Evolutionary conservation across 2,797 vertebrate species (phyloP).

Genomic region (Gymnothorax javanicus): DNA sequence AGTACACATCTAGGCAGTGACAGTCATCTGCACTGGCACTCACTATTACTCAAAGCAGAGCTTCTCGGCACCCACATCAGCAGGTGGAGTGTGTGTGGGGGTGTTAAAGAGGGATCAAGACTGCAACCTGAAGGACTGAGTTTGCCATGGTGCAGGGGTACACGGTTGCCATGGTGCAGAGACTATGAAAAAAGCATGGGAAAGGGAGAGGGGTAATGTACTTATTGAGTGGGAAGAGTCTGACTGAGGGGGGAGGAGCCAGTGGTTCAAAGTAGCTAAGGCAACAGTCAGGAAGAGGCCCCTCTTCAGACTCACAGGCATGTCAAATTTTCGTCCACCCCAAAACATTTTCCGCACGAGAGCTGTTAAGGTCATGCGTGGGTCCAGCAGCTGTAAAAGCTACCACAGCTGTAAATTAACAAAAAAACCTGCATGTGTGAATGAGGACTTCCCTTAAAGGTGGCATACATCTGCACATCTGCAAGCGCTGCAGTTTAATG

Average conservation of each 20-base stretch:
- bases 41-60: slow-evolving; percentile 7
- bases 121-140: background rate
- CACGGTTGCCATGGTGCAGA: background rate
- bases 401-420: background rate
- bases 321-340: slow-evolving; percentile 1
- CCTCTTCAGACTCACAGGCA: slow-evolving; percentile 21
- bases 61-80: background rate
- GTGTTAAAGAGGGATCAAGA: background rate
- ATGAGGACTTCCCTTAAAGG: slow-evolving; percentile 7
- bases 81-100: slow-evolving; percentile 7
- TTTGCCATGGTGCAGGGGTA: slow-evolving; percentile 19
- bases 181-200: slow-evolving; percentile 35
- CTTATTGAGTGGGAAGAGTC: slow-evolving; percentile 6
- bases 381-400: slow-evolving; percentile 23
- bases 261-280: background rate
- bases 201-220: background rate
- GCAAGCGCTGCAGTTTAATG: slow-evolving; percentile 9
- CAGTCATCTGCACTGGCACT: background rate
- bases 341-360: background rate
- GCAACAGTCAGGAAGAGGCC: background rate
- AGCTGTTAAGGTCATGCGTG: slow-evolving; percentile 15
- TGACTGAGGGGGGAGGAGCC: slow-evolving; percentile 1
- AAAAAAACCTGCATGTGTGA: background rate
- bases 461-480: background rate
- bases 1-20: background rate